phyloP scores from a whole-genome alignment of 2,113 vertebrate genomes.

The Rhipidura dahli region DNA sequence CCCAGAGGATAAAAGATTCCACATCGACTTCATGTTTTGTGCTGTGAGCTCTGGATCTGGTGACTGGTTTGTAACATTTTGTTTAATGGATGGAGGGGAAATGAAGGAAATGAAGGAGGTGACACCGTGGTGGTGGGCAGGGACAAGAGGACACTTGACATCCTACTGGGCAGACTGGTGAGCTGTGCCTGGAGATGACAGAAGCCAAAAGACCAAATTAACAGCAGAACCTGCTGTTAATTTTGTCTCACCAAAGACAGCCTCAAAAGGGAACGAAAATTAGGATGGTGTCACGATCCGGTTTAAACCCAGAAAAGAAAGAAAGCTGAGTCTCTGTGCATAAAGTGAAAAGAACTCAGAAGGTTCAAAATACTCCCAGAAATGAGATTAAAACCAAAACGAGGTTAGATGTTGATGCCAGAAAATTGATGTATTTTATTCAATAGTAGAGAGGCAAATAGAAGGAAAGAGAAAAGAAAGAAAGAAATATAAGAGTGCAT shows the following conservation, averaged over 20 bases:
- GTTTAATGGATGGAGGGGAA: not conserved
- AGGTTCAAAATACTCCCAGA: no score
- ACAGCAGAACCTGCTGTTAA: not conserved
- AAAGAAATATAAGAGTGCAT: no score
- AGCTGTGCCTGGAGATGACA: not conserved
- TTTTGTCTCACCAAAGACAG: not conserved
- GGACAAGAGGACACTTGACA: not conserved
- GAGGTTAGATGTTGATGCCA: no score
- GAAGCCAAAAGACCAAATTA: not conserved
- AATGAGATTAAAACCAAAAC: no score
- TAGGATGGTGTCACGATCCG: no score
- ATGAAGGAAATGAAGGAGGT: not conserved
- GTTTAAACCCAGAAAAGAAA: no score
- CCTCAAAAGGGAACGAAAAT: not conserved
- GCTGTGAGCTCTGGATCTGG: not conserved
- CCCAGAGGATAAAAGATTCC: not conserved
- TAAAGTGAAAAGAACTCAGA: no score
- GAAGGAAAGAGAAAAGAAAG: no score
- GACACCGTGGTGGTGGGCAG: not conserved
- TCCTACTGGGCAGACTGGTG: not conserved
- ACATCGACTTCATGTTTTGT: not conserved
- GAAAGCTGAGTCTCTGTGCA: no score
- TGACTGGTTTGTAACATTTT: not conserved
- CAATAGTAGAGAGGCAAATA: no score
- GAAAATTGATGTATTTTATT: no score